phyloP scores from a whole-genome alignment of 1,140 invertebrate genomes.

The Diorhabda sublineata region DNA sequence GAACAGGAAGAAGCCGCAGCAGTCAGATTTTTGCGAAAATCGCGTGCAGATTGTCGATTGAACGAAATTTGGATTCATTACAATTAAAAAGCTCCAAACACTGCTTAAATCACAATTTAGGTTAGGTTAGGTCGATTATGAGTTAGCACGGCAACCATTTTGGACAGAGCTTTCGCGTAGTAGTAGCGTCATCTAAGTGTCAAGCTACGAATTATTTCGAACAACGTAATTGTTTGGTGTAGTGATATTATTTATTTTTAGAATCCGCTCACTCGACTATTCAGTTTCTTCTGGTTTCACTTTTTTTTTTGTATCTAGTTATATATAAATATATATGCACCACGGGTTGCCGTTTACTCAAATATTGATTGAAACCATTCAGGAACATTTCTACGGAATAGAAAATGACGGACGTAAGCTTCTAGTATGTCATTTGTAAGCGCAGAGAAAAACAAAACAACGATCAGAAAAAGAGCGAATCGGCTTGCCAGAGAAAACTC shows the following conservation, averaged over 20 bases:
- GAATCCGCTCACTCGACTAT: neutral
- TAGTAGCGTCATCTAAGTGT: too few species aligned
- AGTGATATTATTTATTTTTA: neutral
- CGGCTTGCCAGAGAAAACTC: neutral
- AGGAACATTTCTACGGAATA: neutral
- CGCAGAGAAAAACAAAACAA: neutral
- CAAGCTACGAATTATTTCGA: too few species aligned
- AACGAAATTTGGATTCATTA: too few species aligned
- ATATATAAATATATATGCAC: neutral
- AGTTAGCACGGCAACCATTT: too few species aligned
- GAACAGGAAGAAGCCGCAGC: too few species aligned
- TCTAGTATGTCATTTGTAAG: conserved; percentile 2
- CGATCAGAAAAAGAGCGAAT: neutral
- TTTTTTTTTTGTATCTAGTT: neutral
- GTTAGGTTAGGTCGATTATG: too few species aligned
- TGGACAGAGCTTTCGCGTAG: too few species aligned
- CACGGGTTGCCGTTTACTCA: neutral
- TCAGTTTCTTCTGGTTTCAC: neutral
- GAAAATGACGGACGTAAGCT: neutral
- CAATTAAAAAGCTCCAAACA: too few species aligned
- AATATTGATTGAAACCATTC: conserved; percentile 2
- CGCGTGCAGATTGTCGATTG: too few species aligned
- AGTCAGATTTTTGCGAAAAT: too few species aligned
- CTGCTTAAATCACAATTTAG: too few species aligned
- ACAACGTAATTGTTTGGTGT: too few species aligned